These are phyloP conservation scores for Epinephelus cyanopodus DNA, from an alignment of 2,113 vertebrate genomes.

Conservation along the genomic window DNA sequence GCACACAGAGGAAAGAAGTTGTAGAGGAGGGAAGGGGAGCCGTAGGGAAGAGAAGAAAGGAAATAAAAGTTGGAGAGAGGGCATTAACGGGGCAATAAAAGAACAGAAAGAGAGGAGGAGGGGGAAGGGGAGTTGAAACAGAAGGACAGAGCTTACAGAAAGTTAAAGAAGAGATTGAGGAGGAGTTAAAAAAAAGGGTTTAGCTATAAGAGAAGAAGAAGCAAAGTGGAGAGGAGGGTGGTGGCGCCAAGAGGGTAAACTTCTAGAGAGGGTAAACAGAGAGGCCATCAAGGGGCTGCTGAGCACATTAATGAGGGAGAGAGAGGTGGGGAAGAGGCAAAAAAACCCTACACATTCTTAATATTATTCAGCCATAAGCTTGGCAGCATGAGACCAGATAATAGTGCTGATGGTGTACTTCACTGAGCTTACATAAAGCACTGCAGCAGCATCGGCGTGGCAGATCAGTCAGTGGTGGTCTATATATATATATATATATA, in stretches of 20 bases:
- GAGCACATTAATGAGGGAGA: slow-evolving; percentile 39
- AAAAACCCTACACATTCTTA: slow-evolving; percentile 29
- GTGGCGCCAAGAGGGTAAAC: slow-evolving; percentile 37
- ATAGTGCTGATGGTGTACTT: slow-evolving; percentile 70
- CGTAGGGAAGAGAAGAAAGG: slow-evolving; percentile 1
- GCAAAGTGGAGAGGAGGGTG: background rate
- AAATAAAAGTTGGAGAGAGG: slow-evolving; percentile 1
- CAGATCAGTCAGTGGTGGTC: slow-evolving; percentile 40
- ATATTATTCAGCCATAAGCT: slow-evolving; percentile 65
- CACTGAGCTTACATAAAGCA: slow-evolving; percentile 70
- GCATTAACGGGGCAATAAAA: slow-evolving; percentile 40
- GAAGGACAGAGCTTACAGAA: slow-evolving; percentile 26
- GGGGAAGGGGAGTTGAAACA: slow-evolving; percentile 1
- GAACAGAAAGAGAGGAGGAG: background rate
- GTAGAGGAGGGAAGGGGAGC: slow-evolving; percentile 3
- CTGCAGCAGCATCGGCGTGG: slow-evolving; percentile 61
- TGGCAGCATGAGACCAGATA: slow-evolving; percentile 65
- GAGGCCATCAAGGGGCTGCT: slow-evolving; percentile 42
- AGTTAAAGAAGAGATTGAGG: slow-evolving; percentile 1
- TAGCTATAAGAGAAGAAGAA: slow-evolving; percentile 4
- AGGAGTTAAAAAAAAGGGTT: background rate
- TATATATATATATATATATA: slow-evolving; percentile 6
- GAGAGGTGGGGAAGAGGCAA: slow-evolving; percentile 17
- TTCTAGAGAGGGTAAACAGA: slow-evolving; percentile 45
- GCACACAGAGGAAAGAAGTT: background rate